Base-by-base conservation (phyloP, 2,888 invertebrate species). In the Hedychridium roseum region DNA sequence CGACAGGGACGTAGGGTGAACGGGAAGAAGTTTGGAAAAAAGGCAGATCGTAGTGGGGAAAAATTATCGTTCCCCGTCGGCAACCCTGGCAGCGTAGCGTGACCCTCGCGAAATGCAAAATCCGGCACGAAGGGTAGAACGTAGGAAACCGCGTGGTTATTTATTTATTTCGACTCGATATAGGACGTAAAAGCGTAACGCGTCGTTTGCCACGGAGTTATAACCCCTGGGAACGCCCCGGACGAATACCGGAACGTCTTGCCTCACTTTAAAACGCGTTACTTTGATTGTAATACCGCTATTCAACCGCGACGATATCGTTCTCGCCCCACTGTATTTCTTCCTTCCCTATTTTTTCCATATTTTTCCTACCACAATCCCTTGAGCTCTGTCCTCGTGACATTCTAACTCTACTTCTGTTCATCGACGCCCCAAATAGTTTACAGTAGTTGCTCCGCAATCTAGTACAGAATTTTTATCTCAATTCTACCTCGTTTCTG, bases 231-330 rank as follows among this genome's bases (percentile, higher is more conserved):
- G 59, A 54, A 55, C 54, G 54, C 53, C 56, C 55, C 51, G 32
- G 52, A 47, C 52, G 51, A 43, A 50, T 48, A 50, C 43, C 48
- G 52, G 59, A 66, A 67, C 64, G 63, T 69, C 64, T 70, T n/a
- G 66, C 50, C 63, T 67, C 71, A 59, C 70, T 69, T 73, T 68
- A 66, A 69, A 72, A 68, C 62, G 60, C 72, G 67, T 74, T 71
- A 71, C 64, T 71, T 64, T 68, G 70, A 72, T 73, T 68, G 66
- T 65, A 69, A 72, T 66, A 64, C 50, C 61, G 62, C 64, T 60
- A 67, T 64, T 66, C 59, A 55, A 43, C 51, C 51, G 46, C 54
- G 58, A 30, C 57, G 57, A 60, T 68, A 65, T 70, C 66, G 44
- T 54, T 38, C 9, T 11, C 57, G 54, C 50, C 59, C 48, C 46